Percentiles rank a stretch among this genome's conserved stretches.
These are phyloP conservation scores for Falcunculus frontatus DNA, from an alignment of 2,113 vertebrate genomes.

Conservation along the genomic window DNA sequence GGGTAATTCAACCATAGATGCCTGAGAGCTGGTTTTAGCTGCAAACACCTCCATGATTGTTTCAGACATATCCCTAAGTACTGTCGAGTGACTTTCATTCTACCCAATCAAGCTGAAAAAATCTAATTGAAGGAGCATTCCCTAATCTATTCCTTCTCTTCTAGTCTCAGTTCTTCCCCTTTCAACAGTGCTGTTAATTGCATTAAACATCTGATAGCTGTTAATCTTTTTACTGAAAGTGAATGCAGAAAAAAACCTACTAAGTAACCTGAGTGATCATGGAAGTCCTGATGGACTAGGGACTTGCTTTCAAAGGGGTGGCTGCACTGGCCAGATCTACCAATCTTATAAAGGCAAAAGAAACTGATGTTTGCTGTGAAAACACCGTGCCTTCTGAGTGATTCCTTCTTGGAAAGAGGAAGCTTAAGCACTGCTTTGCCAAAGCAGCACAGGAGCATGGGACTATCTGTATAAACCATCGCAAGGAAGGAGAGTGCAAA, in stretches of 20 bases:
- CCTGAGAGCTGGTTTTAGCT: neutral
- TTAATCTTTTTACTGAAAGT: slow-evolving; percentile 8
- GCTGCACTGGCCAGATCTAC: neutral
- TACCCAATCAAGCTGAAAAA: neutral
- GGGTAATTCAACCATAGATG: neutral
- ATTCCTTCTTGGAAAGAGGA: neutral
- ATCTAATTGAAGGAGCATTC: neutral
- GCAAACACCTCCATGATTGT: neutral
- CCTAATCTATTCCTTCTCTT: neutral
- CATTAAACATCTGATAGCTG: neutral
- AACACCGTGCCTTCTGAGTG: neutral
- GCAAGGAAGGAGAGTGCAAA: neutral
- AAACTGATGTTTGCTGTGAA: neutral
- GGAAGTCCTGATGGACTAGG: neutral
- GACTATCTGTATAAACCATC: neutral
- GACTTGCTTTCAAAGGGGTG: neutral
- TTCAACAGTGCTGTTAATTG: neutral
- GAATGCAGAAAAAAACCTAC: neutral
- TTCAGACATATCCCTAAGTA: neutral
- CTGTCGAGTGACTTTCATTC: neutral
- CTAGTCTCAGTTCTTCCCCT: neutral
- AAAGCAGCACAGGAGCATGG: neutral
- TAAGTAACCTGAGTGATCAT: neutral
- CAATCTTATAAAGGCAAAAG: neutral
- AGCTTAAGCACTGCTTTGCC: neutral